Evolutionary conservation across 2,113 vertebrate genomes (phyloP), one percentile per base, ranked within the genome.

Genomic region (Scomber japonicus): DNA sequence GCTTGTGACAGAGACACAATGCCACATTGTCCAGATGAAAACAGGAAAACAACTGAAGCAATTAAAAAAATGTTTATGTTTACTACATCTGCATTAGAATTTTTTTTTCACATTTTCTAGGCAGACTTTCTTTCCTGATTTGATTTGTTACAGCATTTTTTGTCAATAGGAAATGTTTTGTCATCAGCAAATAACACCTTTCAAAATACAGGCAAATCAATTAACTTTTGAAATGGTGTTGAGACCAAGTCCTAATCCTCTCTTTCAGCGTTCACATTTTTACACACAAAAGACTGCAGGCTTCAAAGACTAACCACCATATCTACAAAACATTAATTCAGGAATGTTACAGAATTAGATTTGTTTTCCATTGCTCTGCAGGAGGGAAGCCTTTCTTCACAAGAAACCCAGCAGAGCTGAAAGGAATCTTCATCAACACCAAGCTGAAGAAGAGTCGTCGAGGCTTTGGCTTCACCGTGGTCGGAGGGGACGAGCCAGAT

Each of bases 321-420:
- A 44, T 48, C 44, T 11, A 62, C 4, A 31, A 48, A 24, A 24
- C 11, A 19, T 15, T 24, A 27, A 9, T 27, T 48, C 0, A 31
- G 6, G 51, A 57, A 5, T 24, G 4, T 12, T 70, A 53, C 11
- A 19, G 6, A 12, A 3, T 64, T 30, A 56, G 49, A 51, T 11
- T 57, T 65, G 13, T 79, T 55, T 55, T 63, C 49, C 3, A 59
- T 1, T 66, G 48, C 27, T 50, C 45, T 72, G 76, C 82, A 94
- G 83, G 96, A 95, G 98, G 96, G 88, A 99, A 99, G 93, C 97
- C 97, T 2, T 99, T 99, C 95, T 99, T 99, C 90, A 99, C 98
- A 5, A 94, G 97, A 86, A 99, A 99, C 82, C 98, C 98, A 21
- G 98, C 98, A 4, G 98, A 99, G 90, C 88, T 99, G 81, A 98